Base-by-base conservation (phyloP, 2,888 invertebrate genomes). In the Blastobasis adustella region DNA sequence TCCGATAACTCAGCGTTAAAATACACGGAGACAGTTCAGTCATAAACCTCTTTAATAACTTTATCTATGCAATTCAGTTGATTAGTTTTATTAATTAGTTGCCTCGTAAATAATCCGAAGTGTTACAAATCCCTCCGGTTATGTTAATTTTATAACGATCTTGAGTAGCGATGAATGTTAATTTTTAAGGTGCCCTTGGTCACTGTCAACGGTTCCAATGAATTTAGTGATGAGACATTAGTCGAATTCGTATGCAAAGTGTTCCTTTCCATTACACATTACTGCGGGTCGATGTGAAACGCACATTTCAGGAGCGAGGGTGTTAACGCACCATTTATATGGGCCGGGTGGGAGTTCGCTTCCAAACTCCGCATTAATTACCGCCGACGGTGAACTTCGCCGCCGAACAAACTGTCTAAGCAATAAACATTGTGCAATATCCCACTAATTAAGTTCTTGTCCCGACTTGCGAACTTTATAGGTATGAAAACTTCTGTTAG, bases 361-460 rank as follows among this genome's bases (percentile, higher is more conserved):
- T 65, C 69, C 63, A 54, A 71, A 71, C 63, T 71, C 58, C 59
- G 55, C 65, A 64, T 66, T 69, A 67, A 71, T 71, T 69, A 66
- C 62, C 54, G 62, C 62, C 62, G 63, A 23, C 23, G 23, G 40
- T 8, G 40, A 67, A 69, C 69, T 75, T 64, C 59, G 63, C 61
- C 61, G 55, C 60, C 62, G 59, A 71, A 71, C 69, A 71, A 72
- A 73, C 67, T 66, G 61, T 63, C 59, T 23, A 54, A 61, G 64
- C 65, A 71, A 72, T 77, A 75, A 77, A 77, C 76, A 73, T 69
- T 71, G 67, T 62, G 65, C 72, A 71, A 75, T 76, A 74, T 70
- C 67, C 69, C 66, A 67, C 69, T 75, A 76, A 78, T 74, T 72
- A 70, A 69, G 65, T 67, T 67, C 61, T 58, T 62, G 63, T 61